phyloP scores from a whole-genome alignment of 2,113 vertebrate genomes.

The Mirza zaza region DNA sequence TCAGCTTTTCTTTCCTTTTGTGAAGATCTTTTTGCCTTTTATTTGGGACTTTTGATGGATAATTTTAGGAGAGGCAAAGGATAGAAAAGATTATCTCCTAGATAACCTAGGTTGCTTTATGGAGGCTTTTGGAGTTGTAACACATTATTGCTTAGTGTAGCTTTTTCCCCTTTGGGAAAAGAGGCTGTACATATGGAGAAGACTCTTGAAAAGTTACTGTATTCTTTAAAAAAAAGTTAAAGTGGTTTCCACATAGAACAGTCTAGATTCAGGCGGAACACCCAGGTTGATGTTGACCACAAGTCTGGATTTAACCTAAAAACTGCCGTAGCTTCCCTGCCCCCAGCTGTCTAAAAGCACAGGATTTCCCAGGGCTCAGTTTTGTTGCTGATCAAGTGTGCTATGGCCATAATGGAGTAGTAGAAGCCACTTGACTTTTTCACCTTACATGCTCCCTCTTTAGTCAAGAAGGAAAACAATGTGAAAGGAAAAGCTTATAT shows the following conservation, averaged over 20 bases:
- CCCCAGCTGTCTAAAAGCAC: not conserved
- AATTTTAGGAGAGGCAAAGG: not conserved
- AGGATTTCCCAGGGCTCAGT: constrained; percentile 54
- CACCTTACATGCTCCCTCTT: not conserved
- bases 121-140: not conserved
- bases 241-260: not conserved
- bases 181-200: not conserved
- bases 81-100: not conserved
- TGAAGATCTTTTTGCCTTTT: not conserved
- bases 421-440: not conserved
- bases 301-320: not conserved
- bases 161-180: not conserved
- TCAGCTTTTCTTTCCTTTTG: not conserved
- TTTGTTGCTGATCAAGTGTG: not conserved
- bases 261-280: not conserved
- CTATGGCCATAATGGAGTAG: not conserved
- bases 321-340: not conserved
- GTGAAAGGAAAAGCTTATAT: not conserved
- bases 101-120: not conserved
- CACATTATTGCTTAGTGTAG: not conserved
- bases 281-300: not conserved
- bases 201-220: not conserved
- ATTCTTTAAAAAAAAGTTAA: not conserved
- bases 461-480: not conserved
- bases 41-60: not conserved